Evolutionary conservation across 2,113 vertebrate genomes (phyloP).

Genomic region (Caranx melampygus): DNA sequence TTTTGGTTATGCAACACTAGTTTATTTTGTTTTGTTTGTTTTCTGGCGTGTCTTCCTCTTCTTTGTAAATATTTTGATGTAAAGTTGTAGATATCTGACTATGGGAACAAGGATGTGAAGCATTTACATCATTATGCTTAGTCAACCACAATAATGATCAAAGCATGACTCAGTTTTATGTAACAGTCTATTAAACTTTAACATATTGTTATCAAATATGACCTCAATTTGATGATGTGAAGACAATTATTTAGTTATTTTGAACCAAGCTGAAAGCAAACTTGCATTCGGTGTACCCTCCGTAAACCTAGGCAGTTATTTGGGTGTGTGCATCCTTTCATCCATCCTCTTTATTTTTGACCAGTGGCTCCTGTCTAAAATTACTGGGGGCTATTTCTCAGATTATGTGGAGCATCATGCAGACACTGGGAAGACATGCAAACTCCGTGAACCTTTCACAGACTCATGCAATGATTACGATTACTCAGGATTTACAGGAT

Average conservation of each 20-base stretch:
- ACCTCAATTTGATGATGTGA: background rate
- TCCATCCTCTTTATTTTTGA: background rate
- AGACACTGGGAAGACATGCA: constrained; percentile 1
- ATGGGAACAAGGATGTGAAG: too few relatives aligned
- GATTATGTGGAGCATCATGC: background rate
- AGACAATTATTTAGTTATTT: background rate
- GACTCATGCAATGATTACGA: constrained; percentile 1
- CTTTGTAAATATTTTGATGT: too few relatives aligned
- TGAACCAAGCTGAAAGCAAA: background rate
- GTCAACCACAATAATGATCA: too few relatives aligned
- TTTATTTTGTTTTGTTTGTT: too few relatives aligned
- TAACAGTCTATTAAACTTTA: too few relatives aligned
- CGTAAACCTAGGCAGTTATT: background rate
- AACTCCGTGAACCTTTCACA: background rate
- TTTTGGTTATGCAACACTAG: too few relatives aligned
- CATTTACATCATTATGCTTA: too few relatives aligned
- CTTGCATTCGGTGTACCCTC: background rate
- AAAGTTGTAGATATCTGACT: too few relatives aligned
- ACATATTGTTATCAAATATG: too few relatives aligned
- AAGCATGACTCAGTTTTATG: too few relatives aligned
- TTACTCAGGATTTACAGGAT: constrained; percentile 27
- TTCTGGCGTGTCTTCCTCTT: too few relatives aligned
- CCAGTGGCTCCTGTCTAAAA: background rate
- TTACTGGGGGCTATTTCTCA: background rate
- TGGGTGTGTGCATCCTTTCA: background rate